These are phyloP conservation scores for Stegodyphus mimosarum DNA, from an alignment of 1,140 invertebrate genomes.

Conservation along the genomic window DNA sequence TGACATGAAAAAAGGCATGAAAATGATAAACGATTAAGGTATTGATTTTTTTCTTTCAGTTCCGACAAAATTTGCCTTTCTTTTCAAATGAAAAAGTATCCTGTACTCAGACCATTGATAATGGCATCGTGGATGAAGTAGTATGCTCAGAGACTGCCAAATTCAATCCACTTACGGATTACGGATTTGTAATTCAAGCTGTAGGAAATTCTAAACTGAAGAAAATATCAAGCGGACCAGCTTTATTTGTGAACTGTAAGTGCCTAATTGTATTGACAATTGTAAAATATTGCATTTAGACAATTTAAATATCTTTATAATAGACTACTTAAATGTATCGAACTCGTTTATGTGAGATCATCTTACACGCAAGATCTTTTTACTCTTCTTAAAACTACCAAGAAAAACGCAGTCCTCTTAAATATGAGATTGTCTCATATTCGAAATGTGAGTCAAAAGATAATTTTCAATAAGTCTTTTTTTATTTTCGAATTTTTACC, in stretches of 20 bases:
- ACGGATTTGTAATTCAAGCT: slow-evolving; percentile 17
- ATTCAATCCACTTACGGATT: slow-evolving; percentile 28
- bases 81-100: slow-evolving; percentile 3
- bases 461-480: no score
- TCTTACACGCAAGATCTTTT: no score
- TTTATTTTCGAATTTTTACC: no score
- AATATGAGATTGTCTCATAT: no score
- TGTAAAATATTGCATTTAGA: no score
- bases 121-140: slow-evolving; percentile 40
- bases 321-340: no score
- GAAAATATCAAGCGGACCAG: slow-evolving; percentile 9
- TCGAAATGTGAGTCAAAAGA: no score
- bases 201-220: neutral
- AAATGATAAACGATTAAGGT: neutral
- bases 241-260: slow-evolving; percentile 25
- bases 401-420: no score
- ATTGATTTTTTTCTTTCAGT: slow-evolving; percentile 7
- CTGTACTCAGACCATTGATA: slow-evolving; percentile 15
- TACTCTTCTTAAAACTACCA: no score
- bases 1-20: no score
- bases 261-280: neutral
- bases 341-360: no score
- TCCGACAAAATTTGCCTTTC: slow-evolving; percentile 28
- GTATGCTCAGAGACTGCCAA: slow-evolving; percentile 11
- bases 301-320: no score